Base-by-base conservation (phyloP, 2,113 vertebrate genomes). In the Sinocyclocheilus grahami region DNA sequence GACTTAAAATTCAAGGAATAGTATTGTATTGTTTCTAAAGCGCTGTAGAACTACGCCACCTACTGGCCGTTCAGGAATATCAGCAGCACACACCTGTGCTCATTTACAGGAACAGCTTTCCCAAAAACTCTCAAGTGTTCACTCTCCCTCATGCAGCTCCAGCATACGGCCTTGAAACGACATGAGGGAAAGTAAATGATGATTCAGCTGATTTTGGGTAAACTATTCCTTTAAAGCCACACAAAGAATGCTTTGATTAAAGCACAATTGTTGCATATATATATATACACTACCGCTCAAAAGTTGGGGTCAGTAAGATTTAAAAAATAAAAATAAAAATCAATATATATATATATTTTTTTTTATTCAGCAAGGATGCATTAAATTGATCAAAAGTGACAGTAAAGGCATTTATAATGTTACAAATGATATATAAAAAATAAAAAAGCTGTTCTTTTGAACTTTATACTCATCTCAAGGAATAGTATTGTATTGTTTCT, bases 151-250 rank as follows among this genome's bases (percentile, higher is more conserved):
- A 69, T 37, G 65, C 30, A 0, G 30, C 14, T 69, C 14, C 14
- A 33, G 14, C 14, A 69, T 37, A 69, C 3, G 0, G 30, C 30
- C 30, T 14, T 67, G 1, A 69, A 69, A 69, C 3, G 3, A 20
- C 30, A 10, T 14, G 30, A 69, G 6, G 18, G 69, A 42, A 2
- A 11, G 10, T 22, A 5, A 42, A 42, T 42, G 4, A 42, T 42
- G 37, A 74, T 74, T 74, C 20, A 74, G 39, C 20, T 74, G 4
- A n/a, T 74, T 74, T 74, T 74, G 37, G 18, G 71, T 42, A n/a
- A 74, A 74, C 9, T 10, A 46, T 42, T 74, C 71, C 10, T 11
- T 39, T 74, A 74, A 74, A 12, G 37, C 8, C 1, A 42, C 18
- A 42, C 18, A 74, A 42, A 74, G 3, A 12, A 72, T 42, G 20